Conservation (phyloP, 1,140 invertebrate genomes). For the Drosophila suzukii region DNA sequence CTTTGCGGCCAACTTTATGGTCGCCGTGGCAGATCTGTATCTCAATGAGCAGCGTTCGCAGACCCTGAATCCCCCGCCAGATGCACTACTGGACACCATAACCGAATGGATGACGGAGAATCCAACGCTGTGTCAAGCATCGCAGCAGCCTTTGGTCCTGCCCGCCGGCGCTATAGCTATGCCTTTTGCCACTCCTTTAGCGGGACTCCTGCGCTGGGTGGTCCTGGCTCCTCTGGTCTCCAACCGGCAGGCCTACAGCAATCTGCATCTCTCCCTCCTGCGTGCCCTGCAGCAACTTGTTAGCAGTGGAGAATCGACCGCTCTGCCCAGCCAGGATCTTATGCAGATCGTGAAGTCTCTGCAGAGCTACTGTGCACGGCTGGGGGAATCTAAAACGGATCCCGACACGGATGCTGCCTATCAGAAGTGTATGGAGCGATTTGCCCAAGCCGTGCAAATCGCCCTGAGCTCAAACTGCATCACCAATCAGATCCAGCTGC, state of each 20-base stretch:
- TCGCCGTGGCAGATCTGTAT: constrained; percentile 92
- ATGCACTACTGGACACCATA: constrained; percentile 87
- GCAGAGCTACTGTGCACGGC: constrained; percentile 84
- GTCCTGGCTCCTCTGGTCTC: constrained; percentile 87
- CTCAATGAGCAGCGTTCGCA: constrained; percentile 81
- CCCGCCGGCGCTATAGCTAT: constrained; percentile 92
- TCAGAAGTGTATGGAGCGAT: constrained; percentile 88
- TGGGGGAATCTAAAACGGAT: constrained; percentile 55
- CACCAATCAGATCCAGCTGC: constrained; percentile 88
- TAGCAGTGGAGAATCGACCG: constrained; percentile 84
- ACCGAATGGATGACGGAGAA: constrained; percentile 89
- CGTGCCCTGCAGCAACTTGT: constrained; percentile 87
- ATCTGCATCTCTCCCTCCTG: constrained; percentile 88
- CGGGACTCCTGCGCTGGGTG: constrained; percentile 90
- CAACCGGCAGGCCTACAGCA: constrained; percentile 85
- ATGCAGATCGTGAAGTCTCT: constrained; percentile 84
- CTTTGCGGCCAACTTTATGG: constrained; percentile 91
- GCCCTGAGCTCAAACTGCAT: constrained; percentile 90
- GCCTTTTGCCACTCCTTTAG: constrained; percentile 92
- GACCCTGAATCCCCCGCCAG: constrained; percentile 86
- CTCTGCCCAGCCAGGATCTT: constrained; percentile 87
- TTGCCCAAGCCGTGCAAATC: constrained; percentile 91
- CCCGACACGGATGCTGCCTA: constrained; percentile 70
- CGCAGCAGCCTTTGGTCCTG: constrained; percentile 89
- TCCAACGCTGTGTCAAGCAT: constrained; percentile 88